Base-by-base conservation (phyloP, 1,140 invertebrate species). In the Micrasema longulum region DNA sequence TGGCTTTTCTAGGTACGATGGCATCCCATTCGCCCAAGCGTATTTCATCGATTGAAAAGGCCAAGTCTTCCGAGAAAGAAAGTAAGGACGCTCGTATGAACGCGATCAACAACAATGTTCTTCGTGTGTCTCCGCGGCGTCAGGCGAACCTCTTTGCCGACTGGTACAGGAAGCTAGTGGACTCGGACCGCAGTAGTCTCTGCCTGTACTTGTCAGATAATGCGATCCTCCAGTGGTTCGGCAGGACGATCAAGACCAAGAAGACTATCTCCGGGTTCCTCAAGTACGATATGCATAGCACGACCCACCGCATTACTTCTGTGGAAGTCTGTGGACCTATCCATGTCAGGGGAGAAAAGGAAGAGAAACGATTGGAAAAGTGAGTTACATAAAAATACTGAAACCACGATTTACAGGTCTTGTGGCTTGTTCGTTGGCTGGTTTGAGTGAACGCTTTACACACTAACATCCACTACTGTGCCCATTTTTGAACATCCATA, bases 141-240 rank as follows among this genome's bases (percentile, higher is more conserved):
- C 66, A 70, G 52, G 74, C 53, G 12, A 20, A 47, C 14, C 16
- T 55, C 1, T 85, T 85, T 64, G 77, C 80, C 38, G 22, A 75
- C 55, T 85, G 84, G 84, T 85, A 80, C 71, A 81, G 80, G 69
- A 77, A 76, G 4, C 79, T 84, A 78, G 78, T 85, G 45, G 84
- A 85, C 62, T 73, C 81, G 77, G 81, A 84, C 45, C 71, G 82
- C 12, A 79, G 81, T 53, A 82, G 81, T 47, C 57, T 85, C 9
- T 69, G 76, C 18, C 72, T 84, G 43, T 87, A 87, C 77, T 74
- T 88, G 63, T 80, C 86, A 18, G 85, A 88, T 73, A 81, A 86
- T 76, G 82, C 83, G 3, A 79, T 82, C 11, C 76, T 88, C 1
- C 84, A 88, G 76, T 88, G 87, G 86, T 89, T 88, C 79, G 87